Percentiles rank a stretch among this genome's conserved stretches.
phyloP scores from a whole-genome alignment of 2,113 vertebrate genomes.

The Oceanites oceanicus region DNA sequence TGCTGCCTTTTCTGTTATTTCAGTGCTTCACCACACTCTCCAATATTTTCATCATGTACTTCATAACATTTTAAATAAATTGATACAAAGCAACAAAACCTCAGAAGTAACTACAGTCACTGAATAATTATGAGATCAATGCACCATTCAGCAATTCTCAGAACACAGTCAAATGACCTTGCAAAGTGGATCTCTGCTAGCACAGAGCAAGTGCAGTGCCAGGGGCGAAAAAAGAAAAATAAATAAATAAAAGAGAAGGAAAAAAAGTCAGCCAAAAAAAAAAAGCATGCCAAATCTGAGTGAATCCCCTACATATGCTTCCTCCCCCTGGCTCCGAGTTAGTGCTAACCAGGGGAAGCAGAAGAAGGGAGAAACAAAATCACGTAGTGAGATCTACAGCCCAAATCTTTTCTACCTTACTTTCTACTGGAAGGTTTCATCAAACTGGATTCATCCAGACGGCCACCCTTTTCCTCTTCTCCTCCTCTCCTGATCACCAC shows the following conservation, averaged over 20 bases:
- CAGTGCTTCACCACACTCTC: not conserved
- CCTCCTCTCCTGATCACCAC: not conserved
- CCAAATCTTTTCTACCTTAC: not conserved
- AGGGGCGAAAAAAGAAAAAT: not conserved
- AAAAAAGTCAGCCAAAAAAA: not conserved
- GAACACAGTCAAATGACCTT: not conserved
- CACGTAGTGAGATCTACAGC: not conserved
- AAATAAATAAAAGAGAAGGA: not conserved
- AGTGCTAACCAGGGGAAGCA: not conserved
- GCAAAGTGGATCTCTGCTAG: not conserved
- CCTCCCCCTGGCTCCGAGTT: not conserved
- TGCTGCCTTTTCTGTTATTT: not conserved
- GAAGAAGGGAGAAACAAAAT: not conserved
- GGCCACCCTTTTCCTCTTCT: not conserved
- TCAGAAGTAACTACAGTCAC: not conserved
- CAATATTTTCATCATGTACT: not conserved
- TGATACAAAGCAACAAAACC: constrained; percentile 2
- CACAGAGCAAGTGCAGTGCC: not conserved
- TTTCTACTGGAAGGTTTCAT: not conserved
- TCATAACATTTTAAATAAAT: constrained; percentile 17
- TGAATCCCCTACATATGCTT: not conserved
- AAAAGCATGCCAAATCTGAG: not conserved
- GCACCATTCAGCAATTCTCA: not conserved
- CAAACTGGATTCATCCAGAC: not conserved
- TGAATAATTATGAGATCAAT: constrained; percentile 33